These are phyloP conservation scores for Corvus moneduloides DNA, from an alignment of 2,113 vertebrate genomes.

Conservation along the genomic window DNA sequence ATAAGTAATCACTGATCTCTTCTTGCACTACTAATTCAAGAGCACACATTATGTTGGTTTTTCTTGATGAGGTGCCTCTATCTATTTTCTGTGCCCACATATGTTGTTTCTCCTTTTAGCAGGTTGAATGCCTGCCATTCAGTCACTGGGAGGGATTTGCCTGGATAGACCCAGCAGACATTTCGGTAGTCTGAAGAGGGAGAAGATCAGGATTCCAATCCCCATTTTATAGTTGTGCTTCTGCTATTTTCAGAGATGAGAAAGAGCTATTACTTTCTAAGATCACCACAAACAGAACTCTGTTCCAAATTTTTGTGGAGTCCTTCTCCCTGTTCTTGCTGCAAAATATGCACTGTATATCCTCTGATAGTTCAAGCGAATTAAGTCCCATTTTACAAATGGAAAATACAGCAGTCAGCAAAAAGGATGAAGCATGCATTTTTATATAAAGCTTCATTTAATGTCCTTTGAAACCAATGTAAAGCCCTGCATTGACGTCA, in stretches of 20 bases:
- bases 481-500: constrained; percentile 43
- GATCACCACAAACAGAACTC: neutral
- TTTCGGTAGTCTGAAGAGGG: neutral
- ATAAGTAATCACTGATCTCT: neutral
- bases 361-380: neutral
- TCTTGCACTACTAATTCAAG: neutral
- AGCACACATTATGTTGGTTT: neutral
- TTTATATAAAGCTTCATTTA: constrained; percentile 31
- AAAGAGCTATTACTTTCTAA: neutral
- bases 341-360: neutral
- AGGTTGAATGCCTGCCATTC: neutral
- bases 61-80: neutral
- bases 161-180: neutral
- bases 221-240: neutral
- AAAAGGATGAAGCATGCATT: neutral
- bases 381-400: neutral
- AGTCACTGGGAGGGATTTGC: neutral
- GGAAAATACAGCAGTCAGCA: neutral
- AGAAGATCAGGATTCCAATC: neutral
- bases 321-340: neutral
- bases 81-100: neutral
- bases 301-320: neutral
- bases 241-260: neutral
- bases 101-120: neutral
- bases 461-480: constrained; percentile 27